phyloP scores from a whole-genome alignment of 2,888 invertebrate genomes.

The Rhagonycha fulva region DNA sequence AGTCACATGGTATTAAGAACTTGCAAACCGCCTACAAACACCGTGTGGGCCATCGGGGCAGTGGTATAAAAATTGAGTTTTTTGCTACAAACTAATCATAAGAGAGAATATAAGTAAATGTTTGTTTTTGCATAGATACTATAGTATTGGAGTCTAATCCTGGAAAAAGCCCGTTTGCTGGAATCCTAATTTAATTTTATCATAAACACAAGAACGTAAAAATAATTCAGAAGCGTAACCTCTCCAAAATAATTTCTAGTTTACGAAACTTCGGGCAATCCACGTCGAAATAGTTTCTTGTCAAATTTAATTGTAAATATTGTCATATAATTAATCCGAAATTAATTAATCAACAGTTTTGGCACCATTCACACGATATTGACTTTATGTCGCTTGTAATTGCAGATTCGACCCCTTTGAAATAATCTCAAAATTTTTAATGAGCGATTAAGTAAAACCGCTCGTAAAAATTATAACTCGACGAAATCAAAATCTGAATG shows the following conservation, averaged over 20 bases:
- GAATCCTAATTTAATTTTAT: no score
- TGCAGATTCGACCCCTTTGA: background rate
- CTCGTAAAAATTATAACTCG: background rate
- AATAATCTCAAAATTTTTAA: background rate
- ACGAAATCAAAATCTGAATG: background rate
- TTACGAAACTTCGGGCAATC: background rate
- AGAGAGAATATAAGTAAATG: no score
- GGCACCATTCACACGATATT: background rate
- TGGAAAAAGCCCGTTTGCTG: no score
- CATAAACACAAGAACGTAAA: no score
- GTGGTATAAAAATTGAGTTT: no score
- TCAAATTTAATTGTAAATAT: background rate
- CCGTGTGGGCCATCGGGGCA: no score
- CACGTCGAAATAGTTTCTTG: background rate
- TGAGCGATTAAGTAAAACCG: background rate
- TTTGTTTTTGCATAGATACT: no score
- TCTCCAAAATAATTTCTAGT: background rate
- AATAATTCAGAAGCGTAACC: no score
- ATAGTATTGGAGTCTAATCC: no score
- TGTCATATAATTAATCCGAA: background rate
- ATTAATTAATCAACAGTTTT: background rate
- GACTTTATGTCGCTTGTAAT: background rate
- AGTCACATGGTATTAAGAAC: no score
- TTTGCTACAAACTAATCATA: no score
- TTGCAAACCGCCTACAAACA: no score